These are phyloP conservation scores for Uropsilus gracilis DNA, from an alignment of 2,113 vertebrate species.

Conservation along the genomic window DNA sequence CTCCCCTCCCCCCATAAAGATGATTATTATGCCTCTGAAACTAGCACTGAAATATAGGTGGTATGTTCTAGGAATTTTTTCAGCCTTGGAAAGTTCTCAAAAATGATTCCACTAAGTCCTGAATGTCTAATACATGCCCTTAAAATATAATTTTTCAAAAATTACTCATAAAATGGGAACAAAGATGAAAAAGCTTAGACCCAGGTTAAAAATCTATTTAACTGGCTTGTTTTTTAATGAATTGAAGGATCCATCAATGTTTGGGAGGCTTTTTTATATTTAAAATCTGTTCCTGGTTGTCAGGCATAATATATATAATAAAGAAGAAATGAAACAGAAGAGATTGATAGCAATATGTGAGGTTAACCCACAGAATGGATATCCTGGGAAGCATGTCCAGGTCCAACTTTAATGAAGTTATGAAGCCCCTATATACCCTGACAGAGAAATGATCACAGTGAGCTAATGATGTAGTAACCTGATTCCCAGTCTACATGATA, in stretches of 20 bases:
- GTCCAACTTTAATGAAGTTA: too few species aligned
- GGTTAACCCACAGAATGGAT: too few species aligned
- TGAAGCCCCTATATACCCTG: too few species aligned
- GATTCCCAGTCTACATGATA: too few species aligned
- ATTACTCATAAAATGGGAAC: background rate
- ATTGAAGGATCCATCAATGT: background rate
- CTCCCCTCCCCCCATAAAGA: background rate
- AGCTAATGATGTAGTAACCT: too few species aligned
- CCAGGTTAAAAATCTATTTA: background rate
- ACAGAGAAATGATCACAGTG: too few species aligned
- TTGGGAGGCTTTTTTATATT: background rate
- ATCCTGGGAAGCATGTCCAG: too few species aligned
- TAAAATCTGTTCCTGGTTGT: too few species aligned
- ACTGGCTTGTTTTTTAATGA: background rate
- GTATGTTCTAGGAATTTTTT: background rate
- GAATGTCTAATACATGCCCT: conserved; percentile 8
- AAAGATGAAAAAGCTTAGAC: background rate
- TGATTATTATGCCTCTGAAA: background rate
- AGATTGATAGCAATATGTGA: too few species aligned
- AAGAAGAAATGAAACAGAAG: too few species aligned
- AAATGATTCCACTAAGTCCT: conserved; percentile 30
- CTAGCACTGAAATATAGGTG: background rate
- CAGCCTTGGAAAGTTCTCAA: conserved; percentile 16
- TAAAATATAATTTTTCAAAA: background rate
- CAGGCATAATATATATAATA: too few species aligned